Evolutionary conservation across 2,113 vertebrate species (phyloP), one percentile per base, ranked within the genome.

Genomic region (Hydrolagus affinis): DNA sequence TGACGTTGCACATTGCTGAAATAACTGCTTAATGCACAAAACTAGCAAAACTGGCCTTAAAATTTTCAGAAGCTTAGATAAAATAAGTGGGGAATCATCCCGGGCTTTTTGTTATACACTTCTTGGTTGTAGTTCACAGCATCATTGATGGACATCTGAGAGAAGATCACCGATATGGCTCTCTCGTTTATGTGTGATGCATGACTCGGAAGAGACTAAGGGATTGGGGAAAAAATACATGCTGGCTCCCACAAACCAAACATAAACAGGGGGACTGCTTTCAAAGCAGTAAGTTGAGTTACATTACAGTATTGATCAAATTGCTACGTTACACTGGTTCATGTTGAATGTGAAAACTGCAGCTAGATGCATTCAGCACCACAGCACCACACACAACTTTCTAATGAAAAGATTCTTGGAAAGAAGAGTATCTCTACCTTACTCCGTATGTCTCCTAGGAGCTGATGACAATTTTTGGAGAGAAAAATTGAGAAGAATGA

Each of bases 391-490:
- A 85, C 57, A 25, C 44, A 85, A 59, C 57, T n/a, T 32, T 68
- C 64, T 23, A 75, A 21, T 44, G 19, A 77, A 30, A 77, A 77
- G 10, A 68, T 57, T 77, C 78, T 66, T 32, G 85, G 72, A 86
- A 86, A 76, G 71, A 93, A 93, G 92, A 66, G 86, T 90, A 88
- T 91, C 92, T 96, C 95, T 96, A 99, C 97, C 97, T 99, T 99
- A 89, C 95, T 97, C 91, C 96, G 95, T 90, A 96, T 96, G 95
- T 99, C 97, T 96, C 97, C 96, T 95, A 99, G 96, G 93, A 99
- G 96, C 97, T 99, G 97, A 96, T 91, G 94, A 97, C 97, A 91
- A 95, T 94, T 94, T 93, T 93, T 92, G 87, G 91, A 93, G 92
- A 94, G 92, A 94, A 91, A 93, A 92, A 91, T 93, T 89, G 87